Evolutionary conservation across 2,797 vertebrate species (phyloP).

Genomic region (Falco concolor): DNA sequence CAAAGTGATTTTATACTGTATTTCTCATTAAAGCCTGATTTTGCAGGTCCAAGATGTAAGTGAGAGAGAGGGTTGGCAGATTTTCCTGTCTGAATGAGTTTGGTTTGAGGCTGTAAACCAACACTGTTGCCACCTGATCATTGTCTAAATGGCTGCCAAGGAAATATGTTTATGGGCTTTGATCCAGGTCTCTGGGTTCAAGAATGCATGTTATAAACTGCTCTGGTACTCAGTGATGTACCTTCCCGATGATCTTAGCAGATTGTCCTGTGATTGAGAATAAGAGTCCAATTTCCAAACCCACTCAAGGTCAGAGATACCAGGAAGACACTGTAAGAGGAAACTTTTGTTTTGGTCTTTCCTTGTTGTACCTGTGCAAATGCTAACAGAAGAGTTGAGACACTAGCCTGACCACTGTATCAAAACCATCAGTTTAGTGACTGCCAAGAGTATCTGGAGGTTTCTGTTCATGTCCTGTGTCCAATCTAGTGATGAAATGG

Average conservation of each 20-base stretch:
- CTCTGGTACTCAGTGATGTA: background rate
- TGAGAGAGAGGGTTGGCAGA: rapidly evolving
- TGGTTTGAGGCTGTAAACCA: background rate
- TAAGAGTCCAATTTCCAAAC: background rate
- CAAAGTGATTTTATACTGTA: rapidly evolving
- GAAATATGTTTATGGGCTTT: background rate
- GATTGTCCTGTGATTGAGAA: background rate
- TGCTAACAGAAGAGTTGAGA: background rate
- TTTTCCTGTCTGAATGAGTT: background rate
- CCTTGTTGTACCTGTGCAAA: background rate
- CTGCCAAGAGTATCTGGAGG: background rate
- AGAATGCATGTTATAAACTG: background rate
- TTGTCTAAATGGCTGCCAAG: background rate
- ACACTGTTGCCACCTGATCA: rapidly evolving
- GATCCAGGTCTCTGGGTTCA: too few relatives aligned
- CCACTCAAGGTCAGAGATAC: background rate
- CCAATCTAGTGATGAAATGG: background rate
- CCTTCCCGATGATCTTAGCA: background rate
- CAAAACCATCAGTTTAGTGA: background rate
- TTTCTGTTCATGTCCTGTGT: background rate
- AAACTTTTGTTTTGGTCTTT: background rate
- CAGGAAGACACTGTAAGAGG: rapidly evolving
- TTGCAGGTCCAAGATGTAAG: background rate
- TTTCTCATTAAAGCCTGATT: background rate
- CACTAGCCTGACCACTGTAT: rapidly evolving